Percentiles rank a stretch among this genome's conserved stretches.
These are phyloP conservation scores for Macaria notata DNA, from an alignment of 2,888 invertebrate species.

Conservation along the genomic window DNA sequence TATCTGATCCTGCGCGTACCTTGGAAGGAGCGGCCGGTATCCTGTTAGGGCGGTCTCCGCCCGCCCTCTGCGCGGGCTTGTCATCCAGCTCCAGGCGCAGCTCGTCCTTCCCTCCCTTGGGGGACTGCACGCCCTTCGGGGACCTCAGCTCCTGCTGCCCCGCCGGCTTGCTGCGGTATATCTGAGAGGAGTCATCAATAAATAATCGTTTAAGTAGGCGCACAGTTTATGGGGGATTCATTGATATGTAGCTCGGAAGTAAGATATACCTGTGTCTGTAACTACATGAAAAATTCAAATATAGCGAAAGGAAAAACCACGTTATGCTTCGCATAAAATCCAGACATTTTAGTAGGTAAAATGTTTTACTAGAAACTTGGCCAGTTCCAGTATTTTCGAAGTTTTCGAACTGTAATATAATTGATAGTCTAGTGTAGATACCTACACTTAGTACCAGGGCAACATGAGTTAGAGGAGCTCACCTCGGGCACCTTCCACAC, in stretches of 20 bases:
- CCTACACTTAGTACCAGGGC: constrained; percentile 1
- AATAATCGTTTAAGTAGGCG: too few relatives aligned
- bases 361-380: too few relatives aligned
- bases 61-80: constrained; percentile 42
- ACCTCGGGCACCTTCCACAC: constrained; percentile 88
- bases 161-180: neutral
- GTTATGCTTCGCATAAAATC: too few relatives aligned
- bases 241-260: too few relatives aligned
- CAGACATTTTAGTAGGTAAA: too few relatives aligned
- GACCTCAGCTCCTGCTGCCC: neutral
- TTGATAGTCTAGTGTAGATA: too few relatives aligned
- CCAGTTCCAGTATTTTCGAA: too few relatives aligned
- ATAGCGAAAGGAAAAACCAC: too few relatives aligned
- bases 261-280: too few relatives aligned
- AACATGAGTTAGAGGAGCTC: neutral
- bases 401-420: too few relatives aligned
- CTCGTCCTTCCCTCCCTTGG: constrained; percentile 51
- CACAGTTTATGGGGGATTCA: too few relatives aligned
- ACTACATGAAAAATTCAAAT: too few relatives aligned
- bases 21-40: constrained; percentile 59
- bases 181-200: neutral
- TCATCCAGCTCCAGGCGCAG: constrained; percentile 54
- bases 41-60: constrained; percentile 49
- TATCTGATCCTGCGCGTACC: constrained; percentile 32
- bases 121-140: constrained; percentile 19